A percentile compares a stretch with the other conserved stretches of the same genome.
Evolutionary conservation across 35 echinoderm and acorn worm genomes (phyloP).

Genomic region (Hemicentrotus pulcherrimus): DNA sequence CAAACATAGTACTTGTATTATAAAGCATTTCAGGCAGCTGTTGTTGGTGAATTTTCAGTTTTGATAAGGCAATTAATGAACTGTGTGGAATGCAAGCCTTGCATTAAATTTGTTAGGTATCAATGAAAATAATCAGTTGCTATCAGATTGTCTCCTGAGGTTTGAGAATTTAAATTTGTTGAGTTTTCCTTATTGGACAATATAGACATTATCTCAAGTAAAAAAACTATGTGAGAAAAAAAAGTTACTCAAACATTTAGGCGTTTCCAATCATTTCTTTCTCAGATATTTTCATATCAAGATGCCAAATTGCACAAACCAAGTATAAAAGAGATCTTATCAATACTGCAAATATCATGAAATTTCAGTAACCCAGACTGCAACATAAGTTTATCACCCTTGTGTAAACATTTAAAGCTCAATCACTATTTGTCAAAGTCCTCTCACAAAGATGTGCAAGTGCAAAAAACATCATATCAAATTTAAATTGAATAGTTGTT

Average conservation of each 20-base stretch:
- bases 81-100: not conserved
- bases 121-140: not conserved
- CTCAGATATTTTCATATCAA: too few relatives aligned
- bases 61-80: not conserved
- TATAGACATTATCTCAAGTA: too few relatives aligned
- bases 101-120: not conserved
- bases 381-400: not conserved
- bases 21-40: not conserved
- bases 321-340: too few relatives aligned
- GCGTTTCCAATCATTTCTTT: too few relatives aligned
- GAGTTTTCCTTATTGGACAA: too few relatives aligned
- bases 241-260: too few relatives aligned
- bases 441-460: not conserved
- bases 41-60: not conserved
- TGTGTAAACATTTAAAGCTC: not conserved
- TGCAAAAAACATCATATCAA: not conserved
- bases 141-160: not conserved
- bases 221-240: too few relatives aligned
- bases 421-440: not conserved
- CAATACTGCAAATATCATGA: too few relatives aligned
- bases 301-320: too few relatives aligned
- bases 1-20: not conserved
- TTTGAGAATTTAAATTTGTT: too few relatives aligned
- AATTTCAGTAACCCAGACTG: not conserved
- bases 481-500: not conserved